A percentile compares a stretch with the other conserved stretches of the same genome.
Conservation (phyloP, 2,113 vertebrate species). For the Cyrtonyx montezumae region DNA sequence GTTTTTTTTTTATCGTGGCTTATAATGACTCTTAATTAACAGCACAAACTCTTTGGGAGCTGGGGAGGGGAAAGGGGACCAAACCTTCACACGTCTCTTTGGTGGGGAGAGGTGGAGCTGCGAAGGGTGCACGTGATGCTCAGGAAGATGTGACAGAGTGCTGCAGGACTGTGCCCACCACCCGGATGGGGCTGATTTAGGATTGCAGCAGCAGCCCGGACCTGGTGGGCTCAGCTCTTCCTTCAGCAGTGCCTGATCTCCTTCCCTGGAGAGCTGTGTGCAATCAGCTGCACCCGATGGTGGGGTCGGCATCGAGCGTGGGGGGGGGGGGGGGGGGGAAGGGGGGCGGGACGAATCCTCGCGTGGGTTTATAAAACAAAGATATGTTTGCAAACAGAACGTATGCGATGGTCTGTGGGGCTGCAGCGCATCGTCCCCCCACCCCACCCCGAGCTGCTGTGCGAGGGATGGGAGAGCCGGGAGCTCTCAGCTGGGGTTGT, state of each 20-base stretch:
- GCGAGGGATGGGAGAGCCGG: too few species aligned
- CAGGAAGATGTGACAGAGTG: too few species aligned
- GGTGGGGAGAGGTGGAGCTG: not conserved
- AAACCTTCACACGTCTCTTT: not conserved
- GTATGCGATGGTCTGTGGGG: not conserved
- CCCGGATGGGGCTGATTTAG: fast-evolving
- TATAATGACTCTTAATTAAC: constrained; percentile 32
- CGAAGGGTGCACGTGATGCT: too few species aligned
- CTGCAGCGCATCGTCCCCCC: not conserved
- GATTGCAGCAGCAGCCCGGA: not conserved
- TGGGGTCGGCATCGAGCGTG: not conserved
- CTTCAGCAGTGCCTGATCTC: too few species aligned
- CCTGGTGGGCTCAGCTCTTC: not conserved
- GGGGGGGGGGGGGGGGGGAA: fast-evolving
- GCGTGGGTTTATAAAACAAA: not conserved
- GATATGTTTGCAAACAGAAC: not conserved
- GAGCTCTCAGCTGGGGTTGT: too few species aligned
- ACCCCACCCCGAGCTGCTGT: too few species aligned
- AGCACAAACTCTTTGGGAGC: not conserved
- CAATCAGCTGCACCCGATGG: not conserved
- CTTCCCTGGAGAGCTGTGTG: too few species aligned
- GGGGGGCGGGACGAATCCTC: not conserved
- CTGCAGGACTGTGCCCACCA: not conserved
- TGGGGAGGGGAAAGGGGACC: constrained; percentile 52
- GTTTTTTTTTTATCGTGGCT: constrained; percentile 22